These are phyloP conservation scores for Achlya flavicornis DNA, from an alignment of 2,888 invertebrate genomes.

Conservation along the genomic window DNA sequence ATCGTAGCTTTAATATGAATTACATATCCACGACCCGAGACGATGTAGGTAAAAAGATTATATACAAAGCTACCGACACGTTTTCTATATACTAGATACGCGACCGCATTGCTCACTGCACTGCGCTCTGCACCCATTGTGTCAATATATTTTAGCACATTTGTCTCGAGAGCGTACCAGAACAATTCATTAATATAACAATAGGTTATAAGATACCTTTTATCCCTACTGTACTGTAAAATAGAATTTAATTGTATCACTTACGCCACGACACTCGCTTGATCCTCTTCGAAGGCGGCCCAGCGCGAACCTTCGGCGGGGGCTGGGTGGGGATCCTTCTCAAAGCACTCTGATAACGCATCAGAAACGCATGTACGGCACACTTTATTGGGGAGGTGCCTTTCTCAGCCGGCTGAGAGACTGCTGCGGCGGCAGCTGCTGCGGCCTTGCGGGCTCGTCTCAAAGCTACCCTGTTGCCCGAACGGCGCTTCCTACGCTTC, in stretches of 20 bases:
- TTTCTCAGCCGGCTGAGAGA: conserved; percentile 26
- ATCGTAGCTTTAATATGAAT: background rate
- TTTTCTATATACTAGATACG: background rate
- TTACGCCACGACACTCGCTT: conserved; percentile 80
- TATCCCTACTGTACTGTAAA: background rate
- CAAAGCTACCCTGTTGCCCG: conserved; percentile 56
- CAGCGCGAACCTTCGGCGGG: conserved; percentile 71
- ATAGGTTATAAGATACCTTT: background rate
- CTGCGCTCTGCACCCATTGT: conserved; percentile 8
- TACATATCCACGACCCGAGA: background rate
- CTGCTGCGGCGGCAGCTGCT: conserved; percentile 26
- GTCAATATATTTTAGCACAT: conserved; percentile 6
- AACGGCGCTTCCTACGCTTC: conserved; percentile 58
- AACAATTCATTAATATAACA: background rate
- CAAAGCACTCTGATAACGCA: conserved; percentile 71
- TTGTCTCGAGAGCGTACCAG: background rate
- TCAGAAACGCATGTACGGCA: conserved; percentile 71
- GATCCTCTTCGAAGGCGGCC: conserved; percentile 72
- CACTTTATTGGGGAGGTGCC: conserved; percentile 62
- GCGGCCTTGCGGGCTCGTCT: conserved; percentile 57
- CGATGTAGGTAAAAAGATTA: background rate
- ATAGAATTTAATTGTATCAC: conserved; percentile 35
- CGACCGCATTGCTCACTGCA: conserved; percentile 8
- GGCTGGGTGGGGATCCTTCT: conserved; percentile 68
- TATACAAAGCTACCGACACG: background rate